Evolutionary conservation across 2,888 invertebrate species (phyloP), one percentile per base, ranked within the genome.

Genomic region (Prosapia bicincta): DNA sequence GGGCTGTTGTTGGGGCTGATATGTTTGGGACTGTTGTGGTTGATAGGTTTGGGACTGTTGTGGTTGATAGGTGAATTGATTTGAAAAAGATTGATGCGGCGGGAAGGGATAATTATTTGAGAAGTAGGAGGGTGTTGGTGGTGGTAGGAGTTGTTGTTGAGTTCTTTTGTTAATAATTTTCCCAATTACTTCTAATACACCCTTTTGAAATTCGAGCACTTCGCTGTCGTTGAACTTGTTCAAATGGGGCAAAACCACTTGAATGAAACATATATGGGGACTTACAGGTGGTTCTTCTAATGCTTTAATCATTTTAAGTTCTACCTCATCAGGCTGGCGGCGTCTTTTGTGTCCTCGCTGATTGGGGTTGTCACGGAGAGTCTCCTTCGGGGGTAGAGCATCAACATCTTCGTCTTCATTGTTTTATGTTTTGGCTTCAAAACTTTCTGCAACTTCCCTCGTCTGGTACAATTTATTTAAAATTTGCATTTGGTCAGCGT

Each of bases 401-500:
- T n/a, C n/a, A n/a, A n/a, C n/a, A n/a, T 68, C 65, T 71, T 66
- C 71, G 20, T 72, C 65, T 66, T 69, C 69, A 77, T 69, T 71
- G 69, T 74, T 70, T 20, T 71, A 66, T 76, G 69, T 65, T 69
- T 1, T 72, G n/a, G 26, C 71, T 74, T 74, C 77, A 32, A 77
- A 68, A 28, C 71, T 77, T 71, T 75, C 77, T 72, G 70, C 66
- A 65, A 75, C 72, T 72, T n/a, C n/a, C n/a, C n/a, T n/a, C n/a
- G n/a, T n/a, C n/a, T n/a, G n/a, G n/a, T n/a, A n/a, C n/a, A n/a
- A n/a, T n/a, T n/a, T n/a, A n/a, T n/a, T n/a, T n/a, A n/a, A n/a
- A n/a, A n/a, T n/a, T n/a, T n/a, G n/a, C n/a, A n/a, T n/a, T n/a
- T n/a, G n/a, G n/a, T n/a, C n/a, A n/a, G n/a, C n/a, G n/a, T n/a